Evolutionary conservation across 1,140 invertebrate genomes (phyloP), one percentile per base, ranked within the genome.

Genomic region (Trachymyrmex cornetzi): DNA sequence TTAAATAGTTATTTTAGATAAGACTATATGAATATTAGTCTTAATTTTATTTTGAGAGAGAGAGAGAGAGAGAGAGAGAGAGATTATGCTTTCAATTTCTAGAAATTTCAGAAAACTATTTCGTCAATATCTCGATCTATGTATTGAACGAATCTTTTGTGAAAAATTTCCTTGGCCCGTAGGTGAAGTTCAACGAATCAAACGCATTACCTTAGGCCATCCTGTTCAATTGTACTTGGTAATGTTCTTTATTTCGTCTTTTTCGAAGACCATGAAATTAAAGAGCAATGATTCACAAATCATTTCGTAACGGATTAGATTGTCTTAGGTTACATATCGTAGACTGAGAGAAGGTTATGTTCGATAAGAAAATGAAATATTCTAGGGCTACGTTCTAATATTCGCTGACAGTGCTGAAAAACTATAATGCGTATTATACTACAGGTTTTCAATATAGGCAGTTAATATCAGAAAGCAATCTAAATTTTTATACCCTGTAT

Each of bases 221-320:
- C 53, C 12, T 50, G 59, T 61, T 61, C 48, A 16, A 87, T 89
- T 89, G 85, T 86, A 89, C 82, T 89, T 89, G 71, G 55, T 87
- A 79, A 89, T 87, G 50, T 4, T 34, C 19, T 44, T 38, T 9
- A 48, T 14, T 38, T 67, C 16, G 27, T 16, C 5, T 9, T 72
- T 82, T 72, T 59, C 27, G 7, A 22, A 66, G 61, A 61, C 38
- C 57, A n/a, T 77, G 27, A 57, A 69, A 63, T 67, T 77, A 53
- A 6, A 77, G 14, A 27, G 44, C 16, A 48, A 11, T 14, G 48
- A 82, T 59, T 72, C 72, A 72, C 53, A 72, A 74, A 44, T 38
- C 61, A 44, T 72, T 53, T 72, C 53, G 27, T 59, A 59, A 82
- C 19, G 67, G 69, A 19, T 44, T 48, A 27, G 5, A 16, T 77